Evolutionary conservation across 2,797 vertebrate species (phyloP), one percentile per base, ranked within the genome.

Genomic region (Chaenodraco wilsoni): DNA sequence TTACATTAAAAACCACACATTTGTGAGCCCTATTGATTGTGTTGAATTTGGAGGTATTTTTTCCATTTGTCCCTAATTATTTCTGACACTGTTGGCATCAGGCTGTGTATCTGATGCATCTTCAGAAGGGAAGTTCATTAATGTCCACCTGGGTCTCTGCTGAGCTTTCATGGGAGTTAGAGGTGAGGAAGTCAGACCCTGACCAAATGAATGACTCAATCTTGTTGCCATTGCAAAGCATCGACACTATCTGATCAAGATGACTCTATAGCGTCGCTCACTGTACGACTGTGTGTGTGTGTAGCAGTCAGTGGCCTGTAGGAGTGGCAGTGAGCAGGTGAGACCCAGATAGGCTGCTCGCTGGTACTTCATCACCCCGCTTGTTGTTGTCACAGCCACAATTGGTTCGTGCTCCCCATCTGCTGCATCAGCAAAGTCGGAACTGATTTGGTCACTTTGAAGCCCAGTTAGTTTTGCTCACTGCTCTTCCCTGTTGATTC

Each of bases 351-450:
- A 89, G 84, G 80, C 84, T 74, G 83, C 79, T 79, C 81, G 1
- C 9, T 4, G 85, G 90, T 94, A 84, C 92, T 95, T 93, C 81
- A 95, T 95, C 95, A 95, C 88, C 57, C 70, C 10, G 84, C 90
- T 89, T 82, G 84, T 91, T 91, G 88, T 88, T 93, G 94, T 95
- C 95, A 94, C 55, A 46, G 90, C 83, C 80, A 94, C 94, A 92
- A 92, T 94, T 89, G 93, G 86, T 87, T 88, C 82, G 89, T 90
- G 84, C 88, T 83, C 72, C 72, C 77, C 83, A 68, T 89, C 82
- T 90, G 93, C 92, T 92, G 90, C 69, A 82, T 95, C 92, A 94
- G 94, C 93, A 92, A 60, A 88, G 87, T 78, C 85, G 65, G 68
- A 74, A 92, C 87, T 90, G 93, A 92, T 91, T 88, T 83, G 88